Conservation (phyloP, 1,140 invertebrate genomes). For the Riptortus pedestris region DNA sequence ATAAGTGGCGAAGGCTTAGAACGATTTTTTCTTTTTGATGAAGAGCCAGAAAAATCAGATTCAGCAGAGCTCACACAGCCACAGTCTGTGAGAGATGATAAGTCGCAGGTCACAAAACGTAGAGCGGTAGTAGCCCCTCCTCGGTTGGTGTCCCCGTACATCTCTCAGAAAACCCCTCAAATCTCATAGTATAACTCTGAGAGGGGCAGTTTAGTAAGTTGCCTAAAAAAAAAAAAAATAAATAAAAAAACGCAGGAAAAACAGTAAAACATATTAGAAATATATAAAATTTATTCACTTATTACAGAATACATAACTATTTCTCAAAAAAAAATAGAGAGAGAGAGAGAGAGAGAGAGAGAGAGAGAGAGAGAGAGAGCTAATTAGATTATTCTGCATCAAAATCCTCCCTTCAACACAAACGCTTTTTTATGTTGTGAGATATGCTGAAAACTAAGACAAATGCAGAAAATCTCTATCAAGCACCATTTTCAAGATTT, state of each 20-base stretch:
- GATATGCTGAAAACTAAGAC: background rate
- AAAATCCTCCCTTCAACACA: background rate
- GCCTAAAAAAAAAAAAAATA: slow-evolving; percentile 10
- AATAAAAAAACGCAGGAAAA: background rate
- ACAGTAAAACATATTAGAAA: background rate
- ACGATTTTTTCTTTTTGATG: background rate
- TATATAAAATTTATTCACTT: background rate
- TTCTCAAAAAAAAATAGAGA: no score
- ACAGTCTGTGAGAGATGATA: background rate
- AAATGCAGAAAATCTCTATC: no score
- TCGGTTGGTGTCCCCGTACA: slow-evolving; percentile 6
- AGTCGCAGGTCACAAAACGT: slow-evolving; percentile 11
- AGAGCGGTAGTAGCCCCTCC: slow-evolving; percentile 1
- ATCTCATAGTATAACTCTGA: slow-evolving; percentile 12
- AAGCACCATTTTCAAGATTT: no score
- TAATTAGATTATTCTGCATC: no score
- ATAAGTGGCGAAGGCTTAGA: slow-evolving; percentile 2
- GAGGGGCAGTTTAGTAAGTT: slow-evolving; percentile 6
- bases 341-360: no score
- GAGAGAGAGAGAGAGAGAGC: no score
- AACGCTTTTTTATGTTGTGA: background rate
- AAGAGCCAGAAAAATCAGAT: background rate
- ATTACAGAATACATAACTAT: background rate
- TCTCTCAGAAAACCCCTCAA: slow-evolving; percentile 14
- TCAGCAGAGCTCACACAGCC: background rate